Base-by-base conservation (phyloP, 2,113 vertebrate genomes). In the Heterochromis multidens region DNA sequence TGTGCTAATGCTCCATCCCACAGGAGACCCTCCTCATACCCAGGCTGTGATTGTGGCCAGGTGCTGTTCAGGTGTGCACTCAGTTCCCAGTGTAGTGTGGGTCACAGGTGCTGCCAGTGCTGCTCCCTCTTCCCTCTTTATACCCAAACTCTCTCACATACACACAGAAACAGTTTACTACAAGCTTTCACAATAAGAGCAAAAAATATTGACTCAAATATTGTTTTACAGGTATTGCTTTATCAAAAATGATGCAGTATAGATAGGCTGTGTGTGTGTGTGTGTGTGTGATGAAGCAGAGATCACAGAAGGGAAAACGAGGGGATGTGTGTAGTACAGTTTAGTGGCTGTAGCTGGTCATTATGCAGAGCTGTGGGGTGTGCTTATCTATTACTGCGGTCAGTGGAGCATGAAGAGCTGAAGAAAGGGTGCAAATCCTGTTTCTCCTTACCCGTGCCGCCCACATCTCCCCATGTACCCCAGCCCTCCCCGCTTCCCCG, bases 381-480 rank as follows among this genome's bases (percentile, higher is more conserved):
- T 96, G 93, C 96, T 97, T 97, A 96, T 97, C 96, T 96, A 95
- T 96, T 96, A 95, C 96, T 91, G 95, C 79, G 95, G 93, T 96
- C 96, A 96, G 93, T 96, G 95, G 95, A 95, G 96, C 96, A 92
- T 97, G 96, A 96, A 97, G 93, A 96, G 95, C 95, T 94, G 91
- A 95, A 96, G 96, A 97, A 96, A 96, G 96, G 94, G 92, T 87
- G 90, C 93, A 96, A 95, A 94, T 94, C 94, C 92, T 86, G 84
- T 92, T 88, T 87, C 88, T 85, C 40, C 86, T 61, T 86, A 84
- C 87, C 83, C 35, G 31, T 54, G 35, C 87, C 31, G 79, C 86
- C 92, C 85, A 82, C 85, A 56, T 56, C 77, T 87, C 90, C 54
- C 78, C 82, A 72, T 40, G 65, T 23, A 40, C 16, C 70, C 83